These are phyloP conservation scores for Synanthedon tipuliformis DNA, from an alignment of 2,888 invertebrate genomes.

Conservation along the genomic window DNA sequence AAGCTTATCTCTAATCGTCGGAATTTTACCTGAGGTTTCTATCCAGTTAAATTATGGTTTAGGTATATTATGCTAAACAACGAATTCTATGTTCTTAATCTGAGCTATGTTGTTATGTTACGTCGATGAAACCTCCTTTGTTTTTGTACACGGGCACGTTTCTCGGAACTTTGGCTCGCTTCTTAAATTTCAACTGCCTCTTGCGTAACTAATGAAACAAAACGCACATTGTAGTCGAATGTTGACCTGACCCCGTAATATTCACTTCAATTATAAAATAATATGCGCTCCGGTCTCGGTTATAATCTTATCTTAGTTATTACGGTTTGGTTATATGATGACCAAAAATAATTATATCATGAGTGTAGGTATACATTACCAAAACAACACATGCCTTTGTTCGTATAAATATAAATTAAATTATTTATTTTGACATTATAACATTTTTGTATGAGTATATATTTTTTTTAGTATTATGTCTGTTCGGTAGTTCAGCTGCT, in stretches of 20 bases:
- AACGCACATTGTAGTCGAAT: slow-evolving; percentile 38
- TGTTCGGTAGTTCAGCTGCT: no score
- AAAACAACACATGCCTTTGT: no score
- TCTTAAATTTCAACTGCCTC: slow-evolving; percentile 47
- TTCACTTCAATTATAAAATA: slow-evolving; percentile 22
- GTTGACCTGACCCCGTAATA: slow-evolving; percentile 48
- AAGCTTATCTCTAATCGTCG: background rate
- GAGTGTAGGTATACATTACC: no score
- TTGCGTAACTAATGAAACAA: slow-evolving; percentile 49
- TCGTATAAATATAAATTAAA: no score
- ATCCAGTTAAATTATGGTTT: slow-evolving; percentile 23
- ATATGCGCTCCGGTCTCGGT: slow-evolving; percentile 8
- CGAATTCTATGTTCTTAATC: slow-evolving; percentile 42
- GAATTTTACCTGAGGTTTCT: background rate
- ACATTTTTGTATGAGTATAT: no score
- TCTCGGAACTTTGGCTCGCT: slow-evolving; percentile 39
- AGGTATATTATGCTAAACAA: slow-evolving; percentile 14
- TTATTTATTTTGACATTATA: no score
- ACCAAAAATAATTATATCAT: no score
- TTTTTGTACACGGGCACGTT: slow-evolving; percentile 63
- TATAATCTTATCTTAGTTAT: background rate
- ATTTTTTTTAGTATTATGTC: no score
- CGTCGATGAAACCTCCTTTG: slow-evolving; percentile 52
- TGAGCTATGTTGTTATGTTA: slow-evolving; percentile 36
- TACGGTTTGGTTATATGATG: background rate